These are phyloP conservation scores for Chiloscyllium punctatum DNA, from an alignment of 2,797 vertebrate species.

Conservation along the genomic window DNA sequence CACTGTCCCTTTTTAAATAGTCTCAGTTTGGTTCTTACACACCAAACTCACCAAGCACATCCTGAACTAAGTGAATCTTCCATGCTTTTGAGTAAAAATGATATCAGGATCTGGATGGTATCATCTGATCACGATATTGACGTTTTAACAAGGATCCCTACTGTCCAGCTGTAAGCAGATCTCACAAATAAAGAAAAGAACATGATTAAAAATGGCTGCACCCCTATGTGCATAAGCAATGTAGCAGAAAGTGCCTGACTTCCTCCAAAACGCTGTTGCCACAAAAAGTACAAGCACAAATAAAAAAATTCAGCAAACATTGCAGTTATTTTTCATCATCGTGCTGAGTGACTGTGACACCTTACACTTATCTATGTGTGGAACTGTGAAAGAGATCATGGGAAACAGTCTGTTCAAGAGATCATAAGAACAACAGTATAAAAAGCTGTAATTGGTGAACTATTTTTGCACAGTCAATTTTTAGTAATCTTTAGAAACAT, in stretches of 20 bases:
- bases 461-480: not conserved
- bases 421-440: not conserved
- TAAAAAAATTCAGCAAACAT: conserved; percentile 7
- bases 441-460: not conserved
- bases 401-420: not conserved
- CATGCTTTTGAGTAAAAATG: not conserved
- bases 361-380: not conserved
- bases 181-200: not conserved
- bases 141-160: not conserved
- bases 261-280: not conserved
- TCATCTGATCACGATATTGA: not conserved
- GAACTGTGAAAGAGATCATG: not conserved
- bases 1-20: not conserved
- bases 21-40: not conserved
- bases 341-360: not conserved
- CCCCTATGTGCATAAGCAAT: not conserved
- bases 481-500: not conserved
- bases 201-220: not conserved
- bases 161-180: not conserved
- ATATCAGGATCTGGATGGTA: not conserved
- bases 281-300: not conserved
- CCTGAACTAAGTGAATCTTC: not conserved
- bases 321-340: not conserved
- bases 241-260: not conserved
- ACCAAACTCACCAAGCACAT: not conserved